phyloP scores from a whole-genome alignment of 2,888 invertebrate species.

The Tenthredo notha region DNA sequence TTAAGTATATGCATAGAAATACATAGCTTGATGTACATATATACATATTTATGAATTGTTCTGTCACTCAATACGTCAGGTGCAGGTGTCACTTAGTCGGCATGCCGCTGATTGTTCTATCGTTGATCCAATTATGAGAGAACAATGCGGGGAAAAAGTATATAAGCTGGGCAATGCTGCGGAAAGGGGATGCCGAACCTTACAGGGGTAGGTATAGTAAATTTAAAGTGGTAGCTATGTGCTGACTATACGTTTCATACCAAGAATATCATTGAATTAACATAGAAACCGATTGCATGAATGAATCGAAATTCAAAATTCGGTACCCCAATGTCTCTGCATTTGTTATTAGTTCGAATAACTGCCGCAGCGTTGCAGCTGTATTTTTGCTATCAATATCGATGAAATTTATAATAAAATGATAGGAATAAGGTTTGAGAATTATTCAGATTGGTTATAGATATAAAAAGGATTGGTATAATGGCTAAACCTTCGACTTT shows the following conservation, averaged over 20 bases:
- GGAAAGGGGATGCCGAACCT: background rate
- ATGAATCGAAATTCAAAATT: background rate
- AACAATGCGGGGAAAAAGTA: conserved; percentile 6
- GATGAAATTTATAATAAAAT: background rate
- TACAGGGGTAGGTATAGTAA: background rate
- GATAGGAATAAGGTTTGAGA: background rate
- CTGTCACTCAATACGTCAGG: background rate
- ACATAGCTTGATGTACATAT: background rate
- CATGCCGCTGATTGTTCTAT: conserved; percentile 30
- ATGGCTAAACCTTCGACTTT: background rate
- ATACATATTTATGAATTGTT: background rate
- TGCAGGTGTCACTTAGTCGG: conserved; percentile 22
- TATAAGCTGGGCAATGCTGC: background rate
- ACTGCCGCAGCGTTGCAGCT: background rate
- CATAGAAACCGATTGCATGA: background rate
- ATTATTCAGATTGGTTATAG: background rate
- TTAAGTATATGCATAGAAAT: background rate
- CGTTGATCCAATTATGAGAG: conserved; percentile 31
- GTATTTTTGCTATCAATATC: background rate
- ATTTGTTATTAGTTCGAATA: background rate
- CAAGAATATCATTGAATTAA: conserved; percentile 1
- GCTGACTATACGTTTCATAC: background rate
- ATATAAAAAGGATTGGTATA: background rate
- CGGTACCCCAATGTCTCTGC: background rate
- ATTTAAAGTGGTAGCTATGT: background rate